Evolutionary conservation across 2,797 vertebrate species (phyloP).

Genomic region (Neostethus bicornis): DNA sequence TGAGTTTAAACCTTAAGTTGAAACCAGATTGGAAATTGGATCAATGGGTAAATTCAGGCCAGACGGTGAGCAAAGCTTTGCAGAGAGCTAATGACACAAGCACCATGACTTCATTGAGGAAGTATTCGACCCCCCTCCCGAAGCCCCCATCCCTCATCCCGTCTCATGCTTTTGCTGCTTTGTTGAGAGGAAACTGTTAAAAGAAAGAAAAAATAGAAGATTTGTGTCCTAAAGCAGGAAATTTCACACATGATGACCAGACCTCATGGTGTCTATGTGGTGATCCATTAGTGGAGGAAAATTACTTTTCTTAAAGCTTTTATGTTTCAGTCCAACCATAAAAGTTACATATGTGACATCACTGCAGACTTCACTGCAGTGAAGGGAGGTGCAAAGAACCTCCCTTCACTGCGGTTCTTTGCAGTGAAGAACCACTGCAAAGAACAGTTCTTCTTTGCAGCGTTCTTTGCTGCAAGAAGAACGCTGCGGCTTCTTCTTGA

Average conservation of each 20-base stretch:
- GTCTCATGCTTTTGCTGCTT: slow-evolving; percentile 55
- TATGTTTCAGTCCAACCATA: too few species aligned
- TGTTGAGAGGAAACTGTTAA: slow-evolving; percentile 71
- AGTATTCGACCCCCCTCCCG: slow-evolving; percentile 85
- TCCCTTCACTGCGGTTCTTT: too few species aligned
- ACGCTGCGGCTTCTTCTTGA: too few species aligned
- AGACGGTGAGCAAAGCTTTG: slow-evolving; percentile 73
- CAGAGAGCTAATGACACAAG: slow-evolving; percentile 81
- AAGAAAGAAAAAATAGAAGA: slow-evolving; percentile 37
- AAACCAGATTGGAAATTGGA: slow-evolving; percentile 74
- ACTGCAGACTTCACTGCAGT: too few species aligned
- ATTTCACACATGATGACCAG: slow-evolving; percentile 30
- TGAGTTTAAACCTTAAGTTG: slow-evolving; percentile 71
- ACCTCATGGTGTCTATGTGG: slow-evolving; percentile 20
- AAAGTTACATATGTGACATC: too few species aligned
- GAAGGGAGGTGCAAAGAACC: too few species aligned
- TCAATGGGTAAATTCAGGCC: slow-evolving; percentile 77
- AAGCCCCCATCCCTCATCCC: slow-evolving; percentile 60
- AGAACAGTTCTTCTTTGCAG: too few species aligned
- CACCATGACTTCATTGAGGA: slow-evolving; percentile 87
- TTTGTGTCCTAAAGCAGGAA: slow-evolving; percentile 20
- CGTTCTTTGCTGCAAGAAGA: too few species aligned
- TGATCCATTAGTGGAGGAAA: slow-evolving; percentile 13
- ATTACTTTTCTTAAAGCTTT: slow-evolving; percentile 5
- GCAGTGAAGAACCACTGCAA: too few species aligned